These are phyloP conservation scores for Hydraecia micacea DNA, from an alignment of 2,888 invertebrate genomes.

Conservation along the genomic window DNA sequence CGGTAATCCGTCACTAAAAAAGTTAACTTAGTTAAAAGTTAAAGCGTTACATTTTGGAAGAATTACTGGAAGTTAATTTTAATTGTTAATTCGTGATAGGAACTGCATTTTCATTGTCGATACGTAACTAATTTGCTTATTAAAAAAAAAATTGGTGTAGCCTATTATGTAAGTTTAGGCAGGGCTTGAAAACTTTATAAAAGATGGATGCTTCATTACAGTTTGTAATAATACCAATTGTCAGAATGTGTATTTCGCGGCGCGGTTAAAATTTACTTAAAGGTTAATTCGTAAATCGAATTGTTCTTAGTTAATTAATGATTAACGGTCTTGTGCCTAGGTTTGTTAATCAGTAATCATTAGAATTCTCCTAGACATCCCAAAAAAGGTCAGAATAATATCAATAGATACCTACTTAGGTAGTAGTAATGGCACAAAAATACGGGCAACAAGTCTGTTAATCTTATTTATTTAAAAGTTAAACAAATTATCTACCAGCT, in stretches of 20 bases:
- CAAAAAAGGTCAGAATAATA: neutral
- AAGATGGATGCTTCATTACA: neutral
- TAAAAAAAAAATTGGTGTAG: neutral
- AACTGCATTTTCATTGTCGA: neutral
- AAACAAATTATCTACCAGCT: constrained; percentile 38
- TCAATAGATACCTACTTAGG: neutral
- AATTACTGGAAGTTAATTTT: neutral
- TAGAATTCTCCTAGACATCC: neutral
- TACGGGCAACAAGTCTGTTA: neutral
- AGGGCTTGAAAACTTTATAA: neutral
- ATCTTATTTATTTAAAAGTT: neutral
- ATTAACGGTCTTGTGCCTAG: neutral
- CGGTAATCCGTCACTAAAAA: too few species aligned
- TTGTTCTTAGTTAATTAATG: neutral
- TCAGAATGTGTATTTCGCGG: neutral
- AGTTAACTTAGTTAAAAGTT: too few species aligned
- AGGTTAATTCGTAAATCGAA: neutral
- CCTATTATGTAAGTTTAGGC: neutral
- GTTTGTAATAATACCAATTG: neutral
- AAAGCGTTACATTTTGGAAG: neutral
- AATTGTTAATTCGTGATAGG: neutral
- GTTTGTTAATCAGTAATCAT: neutral
- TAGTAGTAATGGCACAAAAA: neutral
- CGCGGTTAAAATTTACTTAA: too few species aligned
- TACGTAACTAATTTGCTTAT: neutral